Conservation (phyloP, 2,888 invertebrate species). For the Epsilonema sp. region DNA sequence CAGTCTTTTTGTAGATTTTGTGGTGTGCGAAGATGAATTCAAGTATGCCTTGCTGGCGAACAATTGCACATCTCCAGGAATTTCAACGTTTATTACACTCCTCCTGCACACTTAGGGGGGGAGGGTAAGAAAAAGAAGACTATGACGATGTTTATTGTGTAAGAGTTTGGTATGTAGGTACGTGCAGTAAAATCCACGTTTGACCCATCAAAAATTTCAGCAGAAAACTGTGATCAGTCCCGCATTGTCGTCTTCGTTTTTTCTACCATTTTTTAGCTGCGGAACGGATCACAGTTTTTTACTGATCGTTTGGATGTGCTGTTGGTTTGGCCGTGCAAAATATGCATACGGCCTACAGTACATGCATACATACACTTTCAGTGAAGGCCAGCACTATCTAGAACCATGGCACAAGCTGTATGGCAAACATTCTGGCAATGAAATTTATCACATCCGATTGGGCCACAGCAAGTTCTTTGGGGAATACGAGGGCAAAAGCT, state of each 20-base stretch:
- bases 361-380: too few relatives aligned
- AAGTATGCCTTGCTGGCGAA: slow-evolving; percentile 92
- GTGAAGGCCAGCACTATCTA: slow-evolving; percentile 77
- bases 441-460: slow-evolving; percentile 89
- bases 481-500: slow-evolving; percentile 94
- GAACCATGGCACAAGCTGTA: slow-evolving; percentile 98
- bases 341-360: too few relatives aligned
- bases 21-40: slow-evolving; percentile 96
- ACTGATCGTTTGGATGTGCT: neutral
- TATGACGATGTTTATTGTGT: too few relatives aligned
- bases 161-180: too few relatives aligned
- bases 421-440: slow-evolving; percentile 93
- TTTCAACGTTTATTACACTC: slow-evolving; percentile 82
- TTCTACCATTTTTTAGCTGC: slow-evolving; percentile 31
- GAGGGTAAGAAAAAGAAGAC: too few relatives aligned
- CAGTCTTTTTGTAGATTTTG: slow-evolving; percentile 46
- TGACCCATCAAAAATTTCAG: too few relatives aligned
- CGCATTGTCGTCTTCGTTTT: too few relatives aligned
- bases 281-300: too few relatives aligned
- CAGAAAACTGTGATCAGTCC: too few relatives aligned
- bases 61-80: slow-evolving; percentile 93
- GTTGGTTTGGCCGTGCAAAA: too few relatives aligned
- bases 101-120: slow-evolving; percentile 89
- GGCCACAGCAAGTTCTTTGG: slow-evolving; percentile 90
- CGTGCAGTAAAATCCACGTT: too few relatives aligned